These are phyloP conservation scores for Neocrepidodera transversa DNA, from an alignment of 2,888 invertebrate species.

Conservation along the genomic window DNA sequence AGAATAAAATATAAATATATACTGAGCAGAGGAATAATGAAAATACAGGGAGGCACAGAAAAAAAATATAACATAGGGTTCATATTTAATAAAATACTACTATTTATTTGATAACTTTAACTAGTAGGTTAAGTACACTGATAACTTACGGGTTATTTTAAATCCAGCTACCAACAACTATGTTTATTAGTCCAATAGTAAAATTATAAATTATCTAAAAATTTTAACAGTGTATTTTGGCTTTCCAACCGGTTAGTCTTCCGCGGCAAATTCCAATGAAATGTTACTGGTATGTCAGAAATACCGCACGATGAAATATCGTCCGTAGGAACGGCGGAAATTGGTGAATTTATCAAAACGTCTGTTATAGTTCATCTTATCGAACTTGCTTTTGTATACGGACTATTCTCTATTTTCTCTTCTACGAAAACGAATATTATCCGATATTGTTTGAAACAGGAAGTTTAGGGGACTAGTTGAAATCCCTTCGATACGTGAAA, in stretches of 20 bases:
- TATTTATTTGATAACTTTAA: too few species aligned
- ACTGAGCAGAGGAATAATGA: too few species aligned
- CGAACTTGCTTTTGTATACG: slow-evolving; percentile 15
- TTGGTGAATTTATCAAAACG: slow-evolving; percentile 43
- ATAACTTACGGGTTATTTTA: too few species aligned
- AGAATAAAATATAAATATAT: too few species aligned
- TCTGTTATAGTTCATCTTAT: slow-evolving; percentile 35
- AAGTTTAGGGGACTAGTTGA: background rate
- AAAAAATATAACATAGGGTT: too few species aligned
- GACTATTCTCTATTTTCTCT: background rate
- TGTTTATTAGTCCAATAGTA: too few species aligned
- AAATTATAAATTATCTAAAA: too few species aligned
- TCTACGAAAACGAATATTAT: background rate
- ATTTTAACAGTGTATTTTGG: slow-evolving; percentile 5
- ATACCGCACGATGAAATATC: slow-evolving; percentile 35
- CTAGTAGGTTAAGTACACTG: too few species aligned
- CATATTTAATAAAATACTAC: too few species aligned
- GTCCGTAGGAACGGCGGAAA: slow-evolving; percentile 33
- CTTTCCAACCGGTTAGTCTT: slow-evolving; percentile 19
- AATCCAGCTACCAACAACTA: too few species aligned
- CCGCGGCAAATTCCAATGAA: slow-evolving; percentile 31
- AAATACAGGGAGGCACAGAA: too few species aligned
- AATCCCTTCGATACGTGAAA: background rate
- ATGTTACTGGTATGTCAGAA: slow-evolving; percentile 31
- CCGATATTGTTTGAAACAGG: background rate